phyloP scores from a whole-genome alignment of 1,140 invertebrate genomes.

The Drosophila yakuba region DNA sequence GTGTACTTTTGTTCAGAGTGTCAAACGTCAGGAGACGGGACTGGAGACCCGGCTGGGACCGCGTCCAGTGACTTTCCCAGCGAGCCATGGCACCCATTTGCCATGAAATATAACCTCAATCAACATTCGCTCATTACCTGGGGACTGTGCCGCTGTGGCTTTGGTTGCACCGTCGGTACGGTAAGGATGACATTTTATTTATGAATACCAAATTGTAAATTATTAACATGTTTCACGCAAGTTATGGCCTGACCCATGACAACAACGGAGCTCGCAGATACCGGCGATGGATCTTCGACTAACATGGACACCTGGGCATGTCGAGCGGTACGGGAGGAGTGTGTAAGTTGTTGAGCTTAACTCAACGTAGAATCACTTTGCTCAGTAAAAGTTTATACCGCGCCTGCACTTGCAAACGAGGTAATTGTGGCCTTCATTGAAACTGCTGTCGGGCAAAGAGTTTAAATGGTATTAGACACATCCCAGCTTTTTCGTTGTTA shows the following conservation, averaged over 20 bases:
- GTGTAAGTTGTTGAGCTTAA: slow-evolving; percentile 24
- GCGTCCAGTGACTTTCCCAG: slow-evolving; percentile 53
- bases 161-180: slow-evolving; percentile 54
- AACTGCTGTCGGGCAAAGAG: slow-evolving; percentile 27
- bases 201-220: slow-evolving; percentile 84
- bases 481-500: no score
- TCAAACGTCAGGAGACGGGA: slow-evolving; percentile 67
- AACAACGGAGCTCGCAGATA: slow-evolving; percentile 25
- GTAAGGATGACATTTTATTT: slow-evolving; percentile 80
- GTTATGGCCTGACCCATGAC: slow-evolving; percentile 72
- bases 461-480: slow-evolving; percentile 1
- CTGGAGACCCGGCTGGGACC: slow-evolving; percentile 45
- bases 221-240: slow-evolving; percentile 83
- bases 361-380: slow-evolving; percentile 48
- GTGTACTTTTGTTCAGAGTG: slow-evolving; percentile 53
- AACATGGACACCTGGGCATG: slow-evolving; percentile 47
- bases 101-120: slow-evolving; percentile 83
- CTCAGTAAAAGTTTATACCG: slow-evolving; percentile 76
- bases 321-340: neutral
- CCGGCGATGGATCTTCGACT: slow-evolving; percentile 57
- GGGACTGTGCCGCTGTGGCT: slow-evolving; percentile 6
- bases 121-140: slow-evolving; percentile 79
- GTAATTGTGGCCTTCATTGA: slow-evolving; percentile 71
- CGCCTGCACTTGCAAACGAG: slow-evolving; percentile 70
- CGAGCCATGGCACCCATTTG: slow-evolving; percentile 67